Base-by-base conservation (phyloP, 1,140 invertebrate genomes). In the Papilio helenus region DNA sequence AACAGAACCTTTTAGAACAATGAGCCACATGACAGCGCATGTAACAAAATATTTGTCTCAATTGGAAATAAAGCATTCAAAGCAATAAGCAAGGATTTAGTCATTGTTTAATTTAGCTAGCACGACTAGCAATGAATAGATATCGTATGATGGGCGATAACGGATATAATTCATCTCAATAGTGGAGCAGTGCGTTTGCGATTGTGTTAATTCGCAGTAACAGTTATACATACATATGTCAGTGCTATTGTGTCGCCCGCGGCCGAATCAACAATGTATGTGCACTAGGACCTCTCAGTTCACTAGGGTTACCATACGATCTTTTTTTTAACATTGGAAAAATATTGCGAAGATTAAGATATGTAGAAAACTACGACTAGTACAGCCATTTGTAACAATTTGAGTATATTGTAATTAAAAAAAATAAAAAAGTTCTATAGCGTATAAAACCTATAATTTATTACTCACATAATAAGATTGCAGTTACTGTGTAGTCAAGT, bases 141-240 rank as follows among this genome's bases (percentile, higher is more conserved):
- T 74, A 49, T 74, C 42, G 20, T 49, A 74, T 49, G 72, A 46
- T 49, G 72, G 9, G 5, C 12, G 39, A 49, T 74, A 74, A 74
- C 72, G 72, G 72, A 74, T 74, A 74, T 74, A 46, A 51, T 74
- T 44, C 44, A 74, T 74, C 44, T 74, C 72, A 74, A 51, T 74
- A 74, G 39, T 9, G 10, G 72, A 74, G 72, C 72, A 49, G 39
- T 74, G 39, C 44, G 72, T 23, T 26, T 26, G 20, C 72, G 72
- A 74, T 74, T 74, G 71, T 74, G 72, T 74, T 74, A 46, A 74
- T 74, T 74, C 20, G 72, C 72, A 74, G 39, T 26, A 74, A 74
- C 72, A 74, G 72, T 74, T 51, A 74, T 74, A 74, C 42, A 29
- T 68, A 49, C 72, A 73, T 72, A 8, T 51, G 42, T 74, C 72